phyloP scores from a whole-genome alignment of 2,888 invertebrate genomes.

The Macrophya annulata region DNA sequence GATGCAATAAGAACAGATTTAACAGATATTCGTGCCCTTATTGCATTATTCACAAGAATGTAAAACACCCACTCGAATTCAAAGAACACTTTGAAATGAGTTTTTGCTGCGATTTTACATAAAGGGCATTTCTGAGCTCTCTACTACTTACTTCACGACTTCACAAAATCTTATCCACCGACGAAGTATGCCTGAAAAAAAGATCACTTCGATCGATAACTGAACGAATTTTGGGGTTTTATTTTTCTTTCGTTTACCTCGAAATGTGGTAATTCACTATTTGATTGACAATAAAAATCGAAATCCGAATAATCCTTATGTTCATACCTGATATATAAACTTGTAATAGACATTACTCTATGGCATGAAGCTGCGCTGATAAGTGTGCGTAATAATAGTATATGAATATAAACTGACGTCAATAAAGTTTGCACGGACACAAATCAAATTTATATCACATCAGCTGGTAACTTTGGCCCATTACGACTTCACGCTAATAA shows the following conservation, averaged over 20 bases:
- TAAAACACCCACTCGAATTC: too few species aligned
- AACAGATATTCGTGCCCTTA: too few species aligned
- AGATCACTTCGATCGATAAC: background rate
- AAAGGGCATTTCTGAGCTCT: too few species aligned
- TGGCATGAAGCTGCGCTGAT: background rate
- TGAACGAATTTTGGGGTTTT: background rate
- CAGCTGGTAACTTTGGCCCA: constrained; percentile 18
- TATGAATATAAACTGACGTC: constrained; percentile 8
- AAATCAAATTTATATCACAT: constrained; percentile 14
- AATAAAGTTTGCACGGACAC: background rate
- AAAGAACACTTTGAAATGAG: too few species aligned
- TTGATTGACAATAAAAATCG: background rate
- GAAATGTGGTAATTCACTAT: background rate
- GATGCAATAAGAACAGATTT: too few species aligned
- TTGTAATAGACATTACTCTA: background rate
- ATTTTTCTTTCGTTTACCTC: background rate
- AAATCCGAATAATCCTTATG: background rate
- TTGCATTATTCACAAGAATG: too few species aligned
- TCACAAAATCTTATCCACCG: too few species aligned
- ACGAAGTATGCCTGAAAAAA: background rate
- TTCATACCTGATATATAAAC: background rate
- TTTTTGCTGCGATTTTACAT: too few species aligned
- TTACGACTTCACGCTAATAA: constrained; percentile 23
- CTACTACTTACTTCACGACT: too few species aligned
- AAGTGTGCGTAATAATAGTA: background rate